Conservation (phyloP, 1,140 invertebrate species). For the Papilio xuthus region DNA sequence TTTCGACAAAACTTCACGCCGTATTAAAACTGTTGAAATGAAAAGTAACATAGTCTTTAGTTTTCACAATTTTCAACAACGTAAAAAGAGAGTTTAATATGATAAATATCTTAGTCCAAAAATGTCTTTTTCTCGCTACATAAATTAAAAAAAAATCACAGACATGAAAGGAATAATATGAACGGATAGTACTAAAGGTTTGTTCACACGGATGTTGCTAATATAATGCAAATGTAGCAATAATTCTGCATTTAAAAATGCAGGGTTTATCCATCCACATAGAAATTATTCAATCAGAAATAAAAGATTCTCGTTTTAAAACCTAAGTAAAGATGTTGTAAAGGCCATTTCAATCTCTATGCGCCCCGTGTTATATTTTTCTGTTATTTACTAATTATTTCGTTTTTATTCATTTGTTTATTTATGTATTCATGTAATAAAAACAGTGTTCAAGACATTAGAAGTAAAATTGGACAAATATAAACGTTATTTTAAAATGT, state of each 20-base stretch:
- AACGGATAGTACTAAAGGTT: background rate
- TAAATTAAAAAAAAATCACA: background rate
- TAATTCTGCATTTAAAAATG: background rate
- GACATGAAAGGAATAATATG: background rate
- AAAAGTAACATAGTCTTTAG: no score
- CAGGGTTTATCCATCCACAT: constrained; percentile 11
- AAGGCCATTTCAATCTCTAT: no score
- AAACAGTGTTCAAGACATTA: background rate
- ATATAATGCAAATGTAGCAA: background rate
- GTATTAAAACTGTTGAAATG: no score
- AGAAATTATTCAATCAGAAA: background rate
- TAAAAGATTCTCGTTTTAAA: background rate
- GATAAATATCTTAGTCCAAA: no score
- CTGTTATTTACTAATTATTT: background rate
- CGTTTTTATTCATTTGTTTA: background rate
- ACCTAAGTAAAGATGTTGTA: no score
- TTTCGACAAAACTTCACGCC: no score
- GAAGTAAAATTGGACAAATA: background rate
- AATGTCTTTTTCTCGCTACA: no score
- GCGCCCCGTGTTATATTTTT: no score
- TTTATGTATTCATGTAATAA: background rate
- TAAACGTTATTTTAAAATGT: background rate
- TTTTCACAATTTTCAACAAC: no score
- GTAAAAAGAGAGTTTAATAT: no score
- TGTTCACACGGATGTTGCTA: background rate